Percentiles rank a stretch among this genome's conserved stretches.
These are phyloP conservation scores for Proctacanthus coquilletti DNA, from an alignment of 1,140 invertebrate genomes.

Conservation along the genomic window DNA sequence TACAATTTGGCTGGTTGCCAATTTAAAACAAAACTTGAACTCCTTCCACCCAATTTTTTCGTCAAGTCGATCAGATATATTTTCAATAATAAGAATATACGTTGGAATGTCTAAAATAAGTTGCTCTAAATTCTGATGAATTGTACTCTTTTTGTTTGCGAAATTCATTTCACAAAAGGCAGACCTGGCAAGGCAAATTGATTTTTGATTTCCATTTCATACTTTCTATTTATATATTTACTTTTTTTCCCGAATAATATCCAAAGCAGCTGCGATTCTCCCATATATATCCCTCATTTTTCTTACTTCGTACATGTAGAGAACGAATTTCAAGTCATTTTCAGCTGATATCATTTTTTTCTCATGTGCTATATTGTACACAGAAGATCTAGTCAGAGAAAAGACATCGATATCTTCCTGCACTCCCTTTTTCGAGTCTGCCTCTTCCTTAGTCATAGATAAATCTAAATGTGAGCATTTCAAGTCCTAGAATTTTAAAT, in stretches of 20 bases:
- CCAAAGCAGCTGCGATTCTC: conserved; percentile 17
- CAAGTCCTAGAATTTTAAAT: conserved; percentile 12
- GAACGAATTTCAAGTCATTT: conserved; percentile 24
- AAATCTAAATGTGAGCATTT: conserved; percentile 12
- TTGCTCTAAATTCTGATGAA: conserved; percentile 43
- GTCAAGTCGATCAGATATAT: conserved; percentile 40
- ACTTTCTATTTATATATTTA: conserved; percentile 6
- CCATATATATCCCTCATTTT: conserved; percentile 27
- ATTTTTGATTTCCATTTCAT: not conserved
- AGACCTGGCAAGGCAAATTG: conserved; percentile 26
- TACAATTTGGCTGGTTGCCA: conserved; percentile 52
- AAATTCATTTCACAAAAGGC: conserved; percentile 42
- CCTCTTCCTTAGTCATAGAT: too few species aligned
- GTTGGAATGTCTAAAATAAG: conserved; percentile 45
- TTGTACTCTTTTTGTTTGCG: conserved; percentile 39
- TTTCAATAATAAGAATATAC: conserved; percentile 43
- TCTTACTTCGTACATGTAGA: conserved; percentile 25
- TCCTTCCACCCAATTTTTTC: conserved; percentile 50
- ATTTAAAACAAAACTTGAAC: conserved; percentile 53
- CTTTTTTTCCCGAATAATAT: conserved; percentile 26
- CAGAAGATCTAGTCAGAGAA: not conserved
- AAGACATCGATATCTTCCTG: not conserved
- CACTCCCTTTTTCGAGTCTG: too few species aligned
- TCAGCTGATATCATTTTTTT: conserved; percentile 11
- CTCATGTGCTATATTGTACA: not conserved